Percentiles rank a stretch among this genome's conserved stretches.
Evolutionary conservation across 2,888 invertebrate species (phyloP).

Genomic region (Eumacrocentrus americanus): DNA sequence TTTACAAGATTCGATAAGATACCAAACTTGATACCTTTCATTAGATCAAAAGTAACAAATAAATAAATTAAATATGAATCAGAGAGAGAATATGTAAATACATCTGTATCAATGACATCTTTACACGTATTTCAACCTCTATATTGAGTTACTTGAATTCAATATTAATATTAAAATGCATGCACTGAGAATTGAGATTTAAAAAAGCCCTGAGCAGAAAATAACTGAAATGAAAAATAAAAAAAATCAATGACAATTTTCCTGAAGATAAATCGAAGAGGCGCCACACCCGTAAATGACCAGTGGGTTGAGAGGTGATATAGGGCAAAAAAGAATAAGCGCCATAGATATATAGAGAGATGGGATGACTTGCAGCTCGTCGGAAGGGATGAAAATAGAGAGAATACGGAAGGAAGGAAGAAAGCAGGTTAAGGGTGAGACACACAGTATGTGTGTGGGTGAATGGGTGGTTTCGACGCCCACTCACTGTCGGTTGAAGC

Average conservation of each 20-base stretch:
- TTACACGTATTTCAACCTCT: too few species aligned
- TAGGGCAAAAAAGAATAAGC: constrained; percentile 9
- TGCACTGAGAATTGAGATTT: too few species aligned
- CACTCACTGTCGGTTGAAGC: constrained; percentile 15
- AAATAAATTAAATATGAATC: too few species aligned
- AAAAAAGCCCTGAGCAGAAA: too few species aligned
- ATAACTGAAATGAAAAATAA: too few species aligned
- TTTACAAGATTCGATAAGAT: too few species aligned
- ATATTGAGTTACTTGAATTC: too few species aligned
- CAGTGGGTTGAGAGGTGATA: constrained; percentile 9
- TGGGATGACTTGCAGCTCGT: constrained; percentile 37
- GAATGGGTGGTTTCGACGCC: constrained; percentile 14
- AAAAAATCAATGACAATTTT: not conserved
- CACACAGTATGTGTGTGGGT: constrained; percentile 28
- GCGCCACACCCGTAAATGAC: constrained; percentile 15
- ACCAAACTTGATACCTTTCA: too few species aligned
- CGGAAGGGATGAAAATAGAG: constrained; percentile 29
- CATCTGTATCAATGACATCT: too few species aligned
- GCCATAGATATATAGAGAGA: not conserved
- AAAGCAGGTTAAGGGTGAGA: constrained; percentile 29
- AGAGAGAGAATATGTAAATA: too few species aligned
- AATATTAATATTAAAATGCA: too few species aligned
- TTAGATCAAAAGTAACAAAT: too few species aligned
- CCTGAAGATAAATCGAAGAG: not conserved
- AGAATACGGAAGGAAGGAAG: constrained; percentile 5